Evolutionary conservation across 1,140 invertebrate genomes (phyloP).

Genomic region (Calephelis nemesis): DNA sequence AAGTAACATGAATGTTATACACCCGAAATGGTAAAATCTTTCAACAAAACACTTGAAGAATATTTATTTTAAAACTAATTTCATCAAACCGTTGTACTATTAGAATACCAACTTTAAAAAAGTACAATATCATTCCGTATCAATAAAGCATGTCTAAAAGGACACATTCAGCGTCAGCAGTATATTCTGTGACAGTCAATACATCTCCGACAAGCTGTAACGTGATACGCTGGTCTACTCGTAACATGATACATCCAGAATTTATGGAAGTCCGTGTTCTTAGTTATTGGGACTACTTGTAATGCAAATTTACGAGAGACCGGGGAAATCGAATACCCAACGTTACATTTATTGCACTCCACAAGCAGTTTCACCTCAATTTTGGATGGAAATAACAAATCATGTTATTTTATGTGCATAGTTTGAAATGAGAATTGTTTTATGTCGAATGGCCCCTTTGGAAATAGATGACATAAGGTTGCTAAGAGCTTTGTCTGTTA

Average conservation of each 20-base stretch:
- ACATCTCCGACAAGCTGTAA: background rate
- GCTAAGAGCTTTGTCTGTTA: too few species aligned
- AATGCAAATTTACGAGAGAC: constrained; percentile 17
- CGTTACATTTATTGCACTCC: constrained; percentile 13
- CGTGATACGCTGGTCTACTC: constrained; percentile 2
- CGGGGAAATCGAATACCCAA: constrained; percentile 13
- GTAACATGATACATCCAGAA: constrained; percentile 9
- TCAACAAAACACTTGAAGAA: too few species aligned
- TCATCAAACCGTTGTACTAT: too few species aligned
- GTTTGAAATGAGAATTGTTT: constrained; percentile 1
- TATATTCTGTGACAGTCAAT: background rate
- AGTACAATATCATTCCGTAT: too few species aligned
- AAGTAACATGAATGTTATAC: too few species aligned
- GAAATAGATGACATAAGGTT: too few species aligned
- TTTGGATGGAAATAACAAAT: constrained; percentile 14
- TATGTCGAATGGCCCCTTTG: background rate
- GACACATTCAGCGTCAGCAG: background rate
- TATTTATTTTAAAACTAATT: too few species aligned
- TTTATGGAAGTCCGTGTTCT: constrained; percentile 14
- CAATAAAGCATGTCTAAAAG: too few species aligned
- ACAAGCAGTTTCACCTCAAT: constrained; percentile 9
- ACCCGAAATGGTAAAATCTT: too few species aligned
- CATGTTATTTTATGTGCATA: constrained; percentile 5
- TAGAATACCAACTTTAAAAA: too few species aligned
- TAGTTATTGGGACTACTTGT: constrained; percentile 17